Evolutionary conservation across 1,140 invertebrate genomes (phyloP), one percentile per base, ranked within the genome.

Genomic region (Drusus annulatus): DNA sequence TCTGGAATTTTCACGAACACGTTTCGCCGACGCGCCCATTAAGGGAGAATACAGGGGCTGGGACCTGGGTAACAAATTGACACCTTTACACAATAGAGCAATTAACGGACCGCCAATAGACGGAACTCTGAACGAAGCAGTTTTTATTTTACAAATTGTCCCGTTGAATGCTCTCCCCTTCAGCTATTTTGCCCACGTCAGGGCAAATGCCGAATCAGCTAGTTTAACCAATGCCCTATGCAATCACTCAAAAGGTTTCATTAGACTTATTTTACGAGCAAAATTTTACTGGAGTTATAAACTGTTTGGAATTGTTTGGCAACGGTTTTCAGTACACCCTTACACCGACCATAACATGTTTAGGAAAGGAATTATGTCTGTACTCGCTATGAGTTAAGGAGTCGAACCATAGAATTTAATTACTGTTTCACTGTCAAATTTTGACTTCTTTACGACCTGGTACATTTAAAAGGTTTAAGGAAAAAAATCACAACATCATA

Each of bases 31-130:
- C 68, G 4, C 19, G 36, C 54, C 45, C 68, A 71, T 71, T 71
- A 71, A 16, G 3, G 23, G 68, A 50, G 50, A 71, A 45, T 52
- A 65, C 7, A 50, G 45, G 10, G 25, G 17, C 25, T 21, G 45
- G 50, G 45, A 71, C 68, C 25, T 71, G 36, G 51, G 45, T 50
- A 45, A 76, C 56, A 76, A 62, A 76, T 62, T 76, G 56, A 76
- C 56, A 63, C 74, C 56, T 76, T 63, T 45, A 45, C 58, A 76
- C 74, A 76, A 76, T 76, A 76, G 74, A 76, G 74, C 74, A 76
- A 76, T 76, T 76, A 76, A 45, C 31, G 36, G 58, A 76, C 74
- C 74, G 58, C 74, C 74, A 76, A 63, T 63, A 25, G 74, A 76
- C 36, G 25, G 28, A 36, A n/a, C 54, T 51, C 58, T 76, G 31